Evolutionary conservation across 2,888 invertebrate genomes (phyloP), one percentile per base, ranked within the genome.

Genomic region (Tuberolachnus salignus): DNA sequence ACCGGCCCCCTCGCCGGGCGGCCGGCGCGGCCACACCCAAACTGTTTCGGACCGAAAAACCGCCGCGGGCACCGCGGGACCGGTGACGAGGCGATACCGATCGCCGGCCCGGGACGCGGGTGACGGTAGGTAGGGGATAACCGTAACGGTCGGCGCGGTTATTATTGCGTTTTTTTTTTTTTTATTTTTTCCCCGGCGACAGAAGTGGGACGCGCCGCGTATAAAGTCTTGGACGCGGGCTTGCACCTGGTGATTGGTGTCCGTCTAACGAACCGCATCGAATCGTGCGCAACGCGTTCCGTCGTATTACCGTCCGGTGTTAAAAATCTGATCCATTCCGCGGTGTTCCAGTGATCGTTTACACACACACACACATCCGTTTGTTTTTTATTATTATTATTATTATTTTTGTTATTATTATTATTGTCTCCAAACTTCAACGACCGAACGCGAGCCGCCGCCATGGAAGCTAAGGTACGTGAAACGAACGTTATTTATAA

Each of bases 211-310:
- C 59, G 59, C 21, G 19, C 49, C 59, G 49, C 51, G 78, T 78
- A 78, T 78, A 78, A 69, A 78, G 69, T 69, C 59, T 69, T 59
- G 49, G 21, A 21, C 78, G 67, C 59, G 34, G 69, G 21, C 78
- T 67, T 19, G 57, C 59, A 59, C 69, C 59, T 69, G 69, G 67
- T 59, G 78, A 78, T 78, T 78, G 78, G 78, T 78, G 78, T 78
- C 78, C 78, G 78, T 78, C 78, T 59, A 42, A 69, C 78, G 69
- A 78, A 78, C 69, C 78, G 69, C 59, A 59, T 78, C 78, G 78
- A 78, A 69, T 67, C 78, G 75, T 78, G 59, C 59, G 78, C 59
- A 26, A 14, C 57, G 64, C 19, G 64, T 51, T 34, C 34, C 34
- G 51, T 67, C 21, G 67, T 21, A 34, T 63, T 34, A 4, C 3